Conservation (phyloP, 2,113 vertebrate genomes). For the Eublepharis macularius region DNA sequence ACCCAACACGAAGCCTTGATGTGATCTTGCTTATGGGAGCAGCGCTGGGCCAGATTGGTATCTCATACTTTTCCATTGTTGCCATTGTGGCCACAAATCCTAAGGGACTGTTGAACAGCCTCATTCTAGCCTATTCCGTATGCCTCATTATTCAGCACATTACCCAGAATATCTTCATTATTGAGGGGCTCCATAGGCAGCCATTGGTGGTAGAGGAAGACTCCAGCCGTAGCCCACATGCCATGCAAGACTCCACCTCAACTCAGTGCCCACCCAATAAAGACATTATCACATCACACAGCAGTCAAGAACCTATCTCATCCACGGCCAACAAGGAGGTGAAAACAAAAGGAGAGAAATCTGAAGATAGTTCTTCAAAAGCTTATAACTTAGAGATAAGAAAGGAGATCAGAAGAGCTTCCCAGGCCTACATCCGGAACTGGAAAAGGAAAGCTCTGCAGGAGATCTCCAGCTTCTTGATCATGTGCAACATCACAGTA, state of each 20-base stretch:
- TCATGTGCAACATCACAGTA: slow-evolving; percentile 88
- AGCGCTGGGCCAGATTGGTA: slow-evolving; percentile 81
- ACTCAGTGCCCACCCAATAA: slow-evolving; percentile 42
- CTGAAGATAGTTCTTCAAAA: neutral
- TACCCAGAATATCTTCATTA: slow-evolving; percentile 90
- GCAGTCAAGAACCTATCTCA: slow-evolving; percentile 11
- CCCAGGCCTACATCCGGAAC: slow-evolving; percentile 65
- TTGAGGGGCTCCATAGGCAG: slow-evolving; percentile 85
- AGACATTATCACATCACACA: accelerated
- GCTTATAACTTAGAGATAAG: slow-evolving; percentile 64
- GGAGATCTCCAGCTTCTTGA: slow-evolving; percentile 88
- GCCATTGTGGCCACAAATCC: slow-evolving; percentile 78
- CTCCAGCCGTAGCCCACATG: accelerated
- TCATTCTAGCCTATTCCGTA: slow-evolving; percentile 84
- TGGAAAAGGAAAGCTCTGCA: slow-evolving; percentile 79
- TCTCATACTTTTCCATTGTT: slow-evolving; percentile 90
- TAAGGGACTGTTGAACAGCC: slow-evolving; percentile 66
- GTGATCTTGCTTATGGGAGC: slow-evolving; percentile 82
- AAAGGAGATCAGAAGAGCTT: slow-evolving; percentile 62
- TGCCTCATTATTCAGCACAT: slow-evolving; percentile 85
- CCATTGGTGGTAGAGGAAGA: slow-evolving; percentile 28
- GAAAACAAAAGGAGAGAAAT: slow-evolving; percentile 5
- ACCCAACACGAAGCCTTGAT: slow-evolving; percentile 88
- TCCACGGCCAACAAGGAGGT: slow-evolving; percentile 27
- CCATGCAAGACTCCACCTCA: slow-evolving; percentile 3